Conservation (phyloP, 2,888 invertebrate species). For the Pristionchus mayeri region DNA sequence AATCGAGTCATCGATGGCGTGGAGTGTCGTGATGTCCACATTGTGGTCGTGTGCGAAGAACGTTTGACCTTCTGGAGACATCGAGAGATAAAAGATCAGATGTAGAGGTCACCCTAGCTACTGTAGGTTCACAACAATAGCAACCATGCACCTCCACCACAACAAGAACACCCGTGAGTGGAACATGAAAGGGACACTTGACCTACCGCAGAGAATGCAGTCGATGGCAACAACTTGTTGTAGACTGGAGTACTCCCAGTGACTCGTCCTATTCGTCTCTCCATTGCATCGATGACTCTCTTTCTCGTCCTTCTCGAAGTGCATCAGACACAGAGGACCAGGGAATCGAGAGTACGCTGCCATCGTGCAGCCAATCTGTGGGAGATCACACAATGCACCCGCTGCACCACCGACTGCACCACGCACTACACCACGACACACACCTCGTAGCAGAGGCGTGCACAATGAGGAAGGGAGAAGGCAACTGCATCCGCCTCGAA, state of each 20-base stretch:
- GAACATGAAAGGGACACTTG: background rate
- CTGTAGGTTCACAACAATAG: too few species aligned
- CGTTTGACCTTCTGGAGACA: slow-evolving; percentile 31
- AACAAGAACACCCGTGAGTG: background rate
- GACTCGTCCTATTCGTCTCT: slow-evolving; percentile 39
- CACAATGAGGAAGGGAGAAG: slow-evolving; percentile 71
- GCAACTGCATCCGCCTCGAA: slow-evolving; percentile 72
- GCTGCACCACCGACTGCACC: slow-evolving; percentile 19
- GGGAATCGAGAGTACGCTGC: slow-evolving; percentile 67
- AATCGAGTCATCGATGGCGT: slow-evolving; percentile 49
- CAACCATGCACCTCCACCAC: slow-evolving; percentile 31
- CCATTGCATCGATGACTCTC: slow-evolving; percentile 51
- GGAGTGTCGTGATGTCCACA: slow-evolving; percentile 51
- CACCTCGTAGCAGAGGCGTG: slow-evolving; percentile 70
- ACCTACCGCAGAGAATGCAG: slow-evolving; percentile 72
- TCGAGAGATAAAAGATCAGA: background rate
- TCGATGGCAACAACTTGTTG: slow-evolving; percentile 71
- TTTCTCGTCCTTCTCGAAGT: slow-evolving; percentile 57
- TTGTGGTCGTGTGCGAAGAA: slow-evolving; percentile 48
- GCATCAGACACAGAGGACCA: slow-evolving; percentile 73
- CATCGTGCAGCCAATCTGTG: slow-evolving; percentile 35
- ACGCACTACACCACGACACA: slow-evolving; percentile 36
- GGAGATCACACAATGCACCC: slow-evolving; percentile 23
- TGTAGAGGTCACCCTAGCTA: background rate
- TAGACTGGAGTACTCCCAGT: slow-evolving; percentile 67